These are phyloP conservation scores for Orthonevra nobilis DNA, from an alignment of 2,888 invertebrate species.

Conservation along the genomic window DNA sequence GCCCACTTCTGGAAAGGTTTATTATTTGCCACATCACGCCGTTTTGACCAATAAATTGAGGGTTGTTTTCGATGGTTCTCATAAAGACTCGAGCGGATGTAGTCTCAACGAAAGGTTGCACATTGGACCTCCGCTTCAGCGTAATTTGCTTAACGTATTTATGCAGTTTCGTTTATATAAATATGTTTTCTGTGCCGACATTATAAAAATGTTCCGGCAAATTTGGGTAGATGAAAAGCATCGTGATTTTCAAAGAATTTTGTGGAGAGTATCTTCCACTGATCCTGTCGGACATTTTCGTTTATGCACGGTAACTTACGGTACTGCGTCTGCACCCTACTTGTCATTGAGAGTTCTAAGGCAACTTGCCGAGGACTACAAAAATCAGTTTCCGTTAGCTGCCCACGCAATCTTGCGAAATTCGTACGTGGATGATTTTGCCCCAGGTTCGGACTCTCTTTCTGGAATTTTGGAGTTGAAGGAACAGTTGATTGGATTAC, in stretches of 20 bases:
- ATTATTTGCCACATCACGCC: slow-evolving; percentile 22
- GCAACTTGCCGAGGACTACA: slow-evolving; percentile 14
- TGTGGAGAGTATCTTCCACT: slow-evolving; percentile 2
- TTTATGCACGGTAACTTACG: slow-evolving; percentile 25
- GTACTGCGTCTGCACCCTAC: slow-evolving; percentile 19
- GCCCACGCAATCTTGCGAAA: background rate
- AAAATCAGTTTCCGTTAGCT: background rate
- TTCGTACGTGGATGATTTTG: slow-evolving; percentile 17
- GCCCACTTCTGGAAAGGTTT: background rate
- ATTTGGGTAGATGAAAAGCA: too few species aligned
- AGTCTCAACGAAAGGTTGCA: slow-evolving; percentile 4
- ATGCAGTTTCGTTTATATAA: background rate
- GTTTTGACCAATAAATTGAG: slow-evolving; percentile 7
- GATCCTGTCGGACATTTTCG: slow-evolving; percentile 5
- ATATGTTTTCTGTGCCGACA: background rate
- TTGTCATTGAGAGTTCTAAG: slow-evolving; percentile 13
- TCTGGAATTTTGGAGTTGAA: too few species aligned
- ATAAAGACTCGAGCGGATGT: background rate
- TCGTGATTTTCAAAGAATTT: slow-evolving; percentile 16
- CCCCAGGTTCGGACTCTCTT: too few species aligned
- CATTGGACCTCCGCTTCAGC: background rate
- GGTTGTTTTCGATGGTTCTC: too few species aligned
- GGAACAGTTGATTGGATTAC: too few species aligned
- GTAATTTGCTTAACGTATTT: background rate
- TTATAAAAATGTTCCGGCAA: too few species aligned